These are phyloP conservation scores for Brachypodius melanocephalos DNA, from an alignment of 2,113 vertebrate genomes.

Conservation along the genomic window DNA sequence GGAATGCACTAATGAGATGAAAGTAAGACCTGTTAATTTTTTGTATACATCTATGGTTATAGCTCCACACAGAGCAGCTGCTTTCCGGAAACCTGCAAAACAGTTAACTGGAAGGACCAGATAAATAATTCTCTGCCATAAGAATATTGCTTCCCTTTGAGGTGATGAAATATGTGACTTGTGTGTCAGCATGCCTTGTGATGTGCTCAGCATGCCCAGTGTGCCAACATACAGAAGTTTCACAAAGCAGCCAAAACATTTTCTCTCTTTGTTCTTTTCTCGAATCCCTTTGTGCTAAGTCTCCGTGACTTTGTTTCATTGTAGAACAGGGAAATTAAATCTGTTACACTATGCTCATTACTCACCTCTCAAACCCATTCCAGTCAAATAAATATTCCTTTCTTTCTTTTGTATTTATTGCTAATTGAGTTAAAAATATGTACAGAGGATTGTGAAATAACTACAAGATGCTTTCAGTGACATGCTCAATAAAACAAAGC, in stretches of 20 bases:
- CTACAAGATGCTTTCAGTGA: not conserved
- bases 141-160: conserved; percentile 22
- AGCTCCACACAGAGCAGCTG: not conserved
- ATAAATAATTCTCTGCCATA: not conserved
- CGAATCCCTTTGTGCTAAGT: conserved; percentile 45
- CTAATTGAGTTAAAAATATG: conserved; percentile 48
- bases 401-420: not conserved
- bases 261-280: conserved; percentile 52
- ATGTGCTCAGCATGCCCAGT: conserved; percentile 9
- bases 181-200: not conserved
- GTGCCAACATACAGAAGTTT: conserved; percentile 22
- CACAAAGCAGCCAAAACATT: conserved; percentile 52
- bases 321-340: conserved; percentile 60
- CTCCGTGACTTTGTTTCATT: conserved; percentile 48
- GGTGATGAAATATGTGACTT: conserved; percentile 2
- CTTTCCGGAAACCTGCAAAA: not conserved
- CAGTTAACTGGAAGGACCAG: not conserved
- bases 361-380: conserved; percentile 38
- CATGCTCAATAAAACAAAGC: conserved; percentile 1
- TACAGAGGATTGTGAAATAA: conserved; percentile 9
- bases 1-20: not conserved
- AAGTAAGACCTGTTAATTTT: not conserved
- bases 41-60: not conserved
- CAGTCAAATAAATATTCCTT: not conserved
- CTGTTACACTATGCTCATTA: conserved; percentile 49